Evolutionary conservation across 2,113 vertebrate genomes (phyloP).

Genomic region (Mormyrus iriodes): DNA sequence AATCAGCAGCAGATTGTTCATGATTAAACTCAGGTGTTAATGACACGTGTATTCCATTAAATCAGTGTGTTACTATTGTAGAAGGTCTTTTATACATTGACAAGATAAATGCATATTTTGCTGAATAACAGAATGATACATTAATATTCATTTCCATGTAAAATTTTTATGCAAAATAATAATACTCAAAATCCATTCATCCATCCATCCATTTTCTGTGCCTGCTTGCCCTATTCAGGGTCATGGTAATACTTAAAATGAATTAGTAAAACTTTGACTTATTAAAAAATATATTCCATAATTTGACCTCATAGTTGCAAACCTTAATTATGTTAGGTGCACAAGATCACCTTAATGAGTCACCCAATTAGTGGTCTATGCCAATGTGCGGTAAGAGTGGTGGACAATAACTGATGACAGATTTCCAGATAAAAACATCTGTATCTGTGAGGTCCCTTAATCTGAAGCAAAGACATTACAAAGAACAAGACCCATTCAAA

Average conservation of each 20-base stretch:
- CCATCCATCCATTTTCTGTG: neutral
- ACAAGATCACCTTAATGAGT: neutral
- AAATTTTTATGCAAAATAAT: neutral
- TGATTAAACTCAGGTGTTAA: neutral
- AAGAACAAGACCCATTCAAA: neutral
- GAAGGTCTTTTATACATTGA: neutral
- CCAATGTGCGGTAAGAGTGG: neutral
- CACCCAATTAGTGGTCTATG: neutral
- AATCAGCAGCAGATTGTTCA: neutral
- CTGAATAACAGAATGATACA: neutral
- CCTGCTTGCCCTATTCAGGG: neutral
- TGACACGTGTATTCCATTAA: neutral
- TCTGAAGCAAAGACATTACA: neutral
- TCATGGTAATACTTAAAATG: neutral
- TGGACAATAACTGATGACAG: neutral
- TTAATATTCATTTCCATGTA: neutral
- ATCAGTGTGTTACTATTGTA: neutral
- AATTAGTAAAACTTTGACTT: neutral
- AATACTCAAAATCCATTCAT: neutral
- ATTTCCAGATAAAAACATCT: neutral
- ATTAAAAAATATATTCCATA: neutral
- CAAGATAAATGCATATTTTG: neutral
- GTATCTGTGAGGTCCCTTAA: neutral
- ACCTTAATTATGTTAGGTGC: neutral
- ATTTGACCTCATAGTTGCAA: neutral